Evolutionary conservation across 2,888 invertebrate genomes (phyloP).

Genomic region (Pteria penguin): DNA sequence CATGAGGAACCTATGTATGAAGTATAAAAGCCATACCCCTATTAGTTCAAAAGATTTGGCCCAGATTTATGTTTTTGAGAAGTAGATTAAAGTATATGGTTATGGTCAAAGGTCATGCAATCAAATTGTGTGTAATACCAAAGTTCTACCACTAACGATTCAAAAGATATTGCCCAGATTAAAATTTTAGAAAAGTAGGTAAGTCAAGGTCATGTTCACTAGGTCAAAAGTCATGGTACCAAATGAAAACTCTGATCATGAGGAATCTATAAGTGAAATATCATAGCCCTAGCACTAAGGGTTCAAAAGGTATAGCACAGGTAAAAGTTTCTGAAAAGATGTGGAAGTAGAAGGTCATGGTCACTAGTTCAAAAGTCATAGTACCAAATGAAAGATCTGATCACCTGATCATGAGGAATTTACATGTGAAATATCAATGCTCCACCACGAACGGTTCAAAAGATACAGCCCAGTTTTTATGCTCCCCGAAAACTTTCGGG

Average conservation of each 20-base stretch:
- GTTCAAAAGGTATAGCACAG: not conserved
- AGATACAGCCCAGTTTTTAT: not conserved
- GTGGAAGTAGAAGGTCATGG: not conserved
- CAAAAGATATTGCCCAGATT: not conserved
- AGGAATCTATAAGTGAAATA: not conserved
- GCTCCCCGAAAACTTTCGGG: too few relatives aligned
- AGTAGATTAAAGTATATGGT: not conserved
- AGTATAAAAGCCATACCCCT: not conserved
- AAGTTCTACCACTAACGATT: not conserved
- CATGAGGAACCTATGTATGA: not conserved
- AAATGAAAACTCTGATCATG: not conserved
- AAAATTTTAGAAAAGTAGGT: not conserved
- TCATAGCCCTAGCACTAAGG: not conserved
- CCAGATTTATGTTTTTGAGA: not conserved
- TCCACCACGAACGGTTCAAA: not conserved
- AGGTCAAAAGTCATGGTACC: not conserved
- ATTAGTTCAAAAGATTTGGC: not conserved
- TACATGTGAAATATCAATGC: not conserved
- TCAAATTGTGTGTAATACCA: not conserved
- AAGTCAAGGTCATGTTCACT: not conserved
- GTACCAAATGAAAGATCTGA: not conserved
- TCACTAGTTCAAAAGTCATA: not conserved
- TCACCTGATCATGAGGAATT: not conserved
- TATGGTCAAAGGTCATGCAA: not conserved
- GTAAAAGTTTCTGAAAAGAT: not conserved